Evolutionary conservation across 2,113 vertebrate genomes (phyloP).

Genomic region (Brachionichthys hirsutus): DNA sequence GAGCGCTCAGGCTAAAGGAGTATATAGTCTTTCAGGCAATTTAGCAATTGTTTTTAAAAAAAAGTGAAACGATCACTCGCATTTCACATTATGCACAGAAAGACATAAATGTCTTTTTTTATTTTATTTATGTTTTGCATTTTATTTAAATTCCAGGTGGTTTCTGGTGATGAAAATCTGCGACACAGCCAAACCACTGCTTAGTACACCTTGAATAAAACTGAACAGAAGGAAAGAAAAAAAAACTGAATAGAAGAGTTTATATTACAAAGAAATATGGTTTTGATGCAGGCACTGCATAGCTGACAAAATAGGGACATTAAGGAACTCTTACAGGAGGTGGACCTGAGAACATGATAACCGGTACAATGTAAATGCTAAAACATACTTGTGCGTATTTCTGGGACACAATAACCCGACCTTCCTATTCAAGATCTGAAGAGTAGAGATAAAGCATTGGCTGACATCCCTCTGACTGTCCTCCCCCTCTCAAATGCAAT

Average conservation of each 20-base stretch:
- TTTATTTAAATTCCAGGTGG: constrained; percentile 4
- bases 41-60: not conserved
- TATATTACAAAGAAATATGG: constrained; percentile 20
- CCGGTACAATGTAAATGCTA: constrained; percentile 5
- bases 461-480: constrained; percentile 3
- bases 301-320: constrained; percentile 20
- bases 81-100: constrained; percentile 1
- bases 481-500: constrained; percentile 1
- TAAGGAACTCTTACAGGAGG: constrained; percentile 23
- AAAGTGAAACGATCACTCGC: constrained; percentile 9
- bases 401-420: constrained; percentile 35
- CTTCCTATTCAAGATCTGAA: constrained; percentile 11
- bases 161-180: too few species aligned
- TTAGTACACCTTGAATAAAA: constrained; percentile 5
- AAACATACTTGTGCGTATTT: constrained; percentile 30
- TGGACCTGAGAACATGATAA: constrained; percentile 11
- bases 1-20: not conserved
- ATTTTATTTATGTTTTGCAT: not conserved
- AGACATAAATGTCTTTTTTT: too few species aligned
- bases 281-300: constrained; percentile 31
- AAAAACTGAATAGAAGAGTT: too few species aligned
- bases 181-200: constrained; percentile 19
- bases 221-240: constrained; percentile 7
- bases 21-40: constrained; percentile 5
- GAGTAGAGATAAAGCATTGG: constrained; percentile 2